Base-by-base conservation (phyloP, 1,140 invertebrate genomes). In the Trachelipus rathkii region DNA sequence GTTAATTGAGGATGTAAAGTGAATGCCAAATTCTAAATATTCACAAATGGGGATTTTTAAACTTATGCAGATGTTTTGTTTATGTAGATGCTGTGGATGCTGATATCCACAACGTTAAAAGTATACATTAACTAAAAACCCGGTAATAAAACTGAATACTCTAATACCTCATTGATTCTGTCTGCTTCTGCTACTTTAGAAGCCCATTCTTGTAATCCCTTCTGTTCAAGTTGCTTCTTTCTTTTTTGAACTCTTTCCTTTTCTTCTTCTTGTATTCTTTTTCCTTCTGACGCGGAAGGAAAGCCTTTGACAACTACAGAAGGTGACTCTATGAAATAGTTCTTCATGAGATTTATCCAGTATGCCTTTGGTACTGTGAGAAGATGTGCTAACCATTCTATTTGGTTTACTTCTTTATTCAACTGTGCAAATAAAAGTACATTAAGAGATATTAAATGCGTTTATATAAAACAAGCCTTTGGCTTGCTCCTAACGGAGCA, bases 101-200 rank as follows among this genome's bases (percentile, higher is more conserved):
- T n/a, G n/a, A n/a, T n/a, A n/a, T n/a, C n/a, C n/a, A n/a, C n/a
- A n/a, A n/a, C n/a, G n/a, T n/a, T n/a, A n/a, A n/a, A n/a, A n/a
- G n/a, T n/a, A n/a, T n/a, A n/a, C n/a, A n/a, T n/a, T n/a, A n/a
- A n/a, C n/a, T n/a, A n/a, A n/a, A n/a, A n/a, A n/a, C n/a, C n/a
- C n/a, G n/a, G n/a, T n/a, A n/a, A n/a, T n/a, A n/a, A n/a, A n/a
- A n/a, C n/a, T n/a, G n/a, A n/a, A n/a, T n/a, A n/a, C n/a, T n/a
- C n/a, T n/a, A n/a, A n/a, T n/a, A 93, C 91, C 83, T 93, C 92
- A 86, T 95, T 96, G 79, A 89, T 88, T 74, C 88, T 86, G 78
- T 92, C 89, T 0, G 94, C 92, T 68, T 90, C 86, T 69, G 89
- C 84, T 0, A 96, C 83, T 78, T 87, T 84, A 77, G 88, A 85